A percentile compares a stretch with the other conserved stretches of the same genome.
Conservation (phyloP, 37 sponge, comb jelly and placozoan genomes). For the Theonella swinhoei region DNA sequence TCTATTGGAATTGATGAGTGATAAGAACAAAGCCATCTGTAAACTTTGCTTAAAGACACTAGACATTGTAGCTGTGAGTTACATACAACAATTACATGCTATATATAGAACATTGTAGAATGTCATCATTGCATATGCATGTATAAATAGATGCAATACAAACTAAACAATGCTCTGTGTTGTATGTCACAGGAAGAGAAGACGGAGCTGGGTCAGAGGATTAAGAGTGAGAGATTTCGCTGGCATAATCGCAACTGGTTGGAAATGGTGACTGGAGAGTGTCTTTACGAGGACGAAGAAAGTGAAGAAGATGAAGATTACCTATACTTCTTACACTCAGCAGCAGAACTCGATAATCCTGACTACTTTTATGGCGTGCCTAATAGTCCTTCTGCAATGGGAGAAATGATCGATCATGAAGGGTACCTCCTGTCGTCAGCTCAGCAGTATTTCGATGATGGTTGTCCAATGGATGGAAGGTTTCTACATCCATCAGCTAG, state of each 20-base stretch:
- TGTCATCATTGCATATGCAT: not conserved
- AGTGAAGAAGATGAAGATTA: constrained; percentile 51
- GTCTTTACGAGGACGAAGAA: constrained; percentile 37
- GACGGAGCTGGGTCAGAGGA: constrained; percentile 69
- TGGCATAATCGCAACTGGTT: constrained; percentile 94
- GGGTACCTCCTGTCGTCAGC: not conserved
- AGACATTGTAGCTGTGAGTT: constrained; percentile 74
- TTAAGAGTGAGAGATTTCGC: constrained; percentile 76
- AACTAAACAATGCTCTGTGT: not conserved
- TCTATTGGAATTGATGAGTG: constrained; percentile 91
- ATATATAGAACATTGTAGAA: not conserved
- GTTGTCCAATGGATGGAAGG: no score
- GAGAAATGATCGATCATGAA: not conserved
- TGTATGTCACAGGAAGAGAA: constrained; percentile 68
- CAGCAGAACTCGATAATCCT: constrained; percentile 51
- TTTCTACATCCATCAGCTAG: no score
- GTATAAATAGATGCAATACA: not conserved
- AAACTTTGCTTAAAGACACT: constrained; percentile 77
- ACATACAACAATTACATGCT: not conserved
- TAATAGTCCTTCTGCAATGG: not conserved
- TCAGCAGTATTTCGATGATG: no score
- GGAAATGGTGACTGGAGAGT: constrained; percentile 80
- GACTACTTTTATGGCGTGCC: not conserved
- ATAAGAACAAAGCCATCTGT: constrained; percentile 87
- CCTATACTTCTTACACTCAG: constrained; percentile 58